Base-by-base conservation (phyloP, 2,113 vertebrate species). In the Chauna torquata region DNA sequence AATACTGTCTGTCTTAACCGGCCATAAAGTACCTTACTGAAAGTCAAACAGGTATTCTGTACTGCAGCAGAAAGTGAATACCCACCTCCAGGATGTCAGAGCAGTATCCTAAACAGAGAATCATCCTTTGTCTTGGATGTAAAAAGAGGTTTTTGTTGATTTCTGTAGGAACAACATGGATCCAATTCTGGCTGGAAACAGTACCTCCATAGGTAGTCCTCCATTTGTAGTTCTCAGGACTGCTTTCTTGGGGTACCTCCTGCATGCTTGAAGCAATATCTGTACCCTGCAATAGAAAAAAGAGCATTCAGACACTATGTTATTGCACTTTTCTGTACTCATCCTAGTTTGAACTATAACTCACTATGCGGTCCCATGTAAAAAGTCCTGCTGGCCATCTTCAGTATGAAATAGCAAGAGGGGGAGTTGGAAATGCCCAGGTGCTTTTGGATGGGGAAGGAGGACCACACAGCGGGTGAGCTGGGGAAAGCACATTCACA, bases 401-500 rank as follows among this genome's bases (percentile, higher is more conserved):
- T 50, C 42, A 62, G 23, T 7, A 32, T 57, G 23, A 80, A 75
- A 11, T 38, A 57, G 13, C 28, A 66, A 42, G 45, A 50, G 23
- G 23, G 16, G 24, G 45, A 58, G 42, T 27, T 70, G 40, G 19
- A 62, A 50, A 7, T 20, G 20, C 20, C 38, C 28, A 24, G 13
- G 4, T 1, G 3, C 16, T 70, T 32, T 34, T n/a, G 8, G 19
- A 28, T 57, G 42, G 15, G 47, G 7, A 38, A 10, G 18, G 16
- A 74, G 15, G 40, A 42, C 6, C 14, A n/a, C 3, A 4, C 8
- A 25, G 4, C 1, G 0, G 22, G 5, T 45, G 18, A 36, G 11
- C 25, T 50, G 23, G 42, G 25, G 18, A 30, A 22, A 38, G 36
- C 28, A 13, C 24, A 2, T 50, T 40, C 13, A 7, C 11, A 3